Percentiles rank a stretch among this genome's conserved stretches.
Evolutionary conservation across 1,140 invertebrate genomes (phyloP).

Genomic region (Aphis craccivora): DNA sequence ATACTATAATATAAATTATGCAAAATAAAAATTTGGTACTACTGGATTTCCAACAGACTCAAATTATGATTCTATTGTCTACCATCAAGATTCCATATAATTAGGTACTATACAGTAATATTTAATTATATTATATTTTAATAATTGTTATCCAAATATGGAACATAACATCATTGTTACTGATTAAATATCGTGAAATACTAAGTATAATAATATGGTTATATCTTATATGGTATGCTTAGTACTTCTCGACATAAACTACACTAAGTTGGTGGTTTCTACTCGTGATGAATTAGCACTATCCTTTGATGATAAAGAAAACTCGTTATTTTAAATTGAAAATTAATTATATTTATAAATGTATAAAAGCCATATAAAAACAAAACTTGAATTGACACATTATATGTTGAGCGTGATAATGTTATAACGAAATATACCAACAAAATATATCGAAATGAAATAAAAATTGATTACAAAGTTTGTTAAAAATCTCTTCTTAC

Average conservation of each 20-base stretch:
- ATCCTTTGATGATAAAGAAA: not conserved
- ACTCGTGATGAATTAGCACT: not conserved
- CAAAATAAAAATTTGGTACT: conserved; percentile 12
- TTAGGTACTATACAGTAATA: not conserved
- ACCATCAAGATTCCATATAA: not conserved
- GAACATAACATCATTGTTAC: not conserved
- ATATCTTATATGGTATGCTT: not conserved
- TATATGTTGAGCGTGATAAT: not conserved
- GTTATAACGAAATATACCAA: not conserved
- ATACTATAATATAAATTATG: conserved; percentile 12
- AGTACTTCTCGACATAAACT: not conserved
- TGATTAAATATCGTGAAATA: not conserved
- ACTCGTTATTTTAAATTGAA: not conserved
- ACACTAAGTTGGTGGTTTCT: not conserved
- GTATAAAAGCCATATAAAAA: not conserved
- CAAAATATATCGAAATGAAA: not conserved
- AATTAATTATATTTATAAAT: not conserved
- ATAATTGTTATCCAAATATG: not conserved
- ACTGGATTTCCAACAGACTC: conserved; percentile 19
- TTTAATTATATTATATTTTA: not conserved
- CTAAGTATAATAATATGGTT: not conserved
- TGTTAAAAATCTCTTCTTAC: not conserved
- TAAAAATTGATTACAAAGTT: not conserved
- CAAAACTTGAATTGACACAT: not conserved
- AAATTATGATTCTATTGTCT: not conserved